A percentile compares a stretch with the other conserved stretches of the same genome.
Conservation (phyloP, 2,113 vertebrate genomes). For the Ascaphus truei region DNA sequence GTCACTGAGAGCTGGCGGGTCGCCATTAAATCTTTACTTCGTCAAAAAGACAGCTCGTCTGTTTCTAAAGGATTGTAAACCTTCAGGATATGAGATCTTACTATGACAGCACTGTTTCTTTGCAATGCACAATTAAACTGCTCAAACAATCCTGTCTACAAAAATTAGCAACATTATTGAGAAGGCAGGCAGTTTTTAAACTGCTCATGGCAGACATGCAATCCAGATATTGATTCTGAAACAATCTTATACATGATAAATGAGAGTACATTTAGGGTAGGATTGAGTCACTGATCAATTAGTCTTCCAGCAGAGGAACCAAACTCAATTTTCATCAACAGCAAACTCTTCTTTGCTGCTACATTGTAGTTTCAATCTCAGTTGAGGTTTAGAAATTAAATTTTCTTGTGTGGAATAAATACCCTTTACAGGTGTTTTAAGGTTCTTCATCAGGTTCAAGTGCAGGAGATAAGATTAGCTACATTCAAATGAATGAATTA, state of each 20-base stretch:
- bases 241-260: conserved; percentile 91
- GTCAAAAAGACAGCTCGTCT: not conserved
- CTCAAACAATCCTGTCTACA: conserved; percentile 82
- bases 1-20: not conserved
- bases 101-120: conserved; percentile 43
- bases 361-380: not conserved
- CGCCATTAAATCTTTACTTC: not conserved
- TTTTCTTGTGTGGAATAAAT: not conserved
- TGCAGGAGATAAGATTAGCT: too few species aligned
- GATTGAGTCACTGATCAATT: conserved; percentile 98
- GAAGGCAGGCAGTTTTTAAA: conserved; percentile 76
- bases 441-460: too few species aligned
- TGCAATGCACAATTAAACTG: conserved; percentile 74
- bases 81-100: not conserved
- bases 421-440: too few species aligned
- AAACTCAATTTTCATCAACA: conserved; percentile 98
- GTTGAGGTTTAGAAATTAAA: not conserved
- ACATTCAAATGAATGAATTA: too few species aligned
- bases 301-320: conserved; percentile 89
- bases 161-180: conserved; percentile 76
- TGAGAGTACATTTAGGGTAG: conserved; percentile 83
- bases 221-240: conserved; percentile 91
- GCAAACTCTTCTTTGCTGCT: conserved; percentile 68
- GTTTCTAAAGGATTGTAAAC: not conserved
- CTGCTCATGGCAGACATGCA: conserved; percentile 73